Evolutionary conservation across 2,797 vertebrate species (phyloP), one percentile per base, ranked within the genome.

Genomic region (Hippocampus kuda): DNA sequence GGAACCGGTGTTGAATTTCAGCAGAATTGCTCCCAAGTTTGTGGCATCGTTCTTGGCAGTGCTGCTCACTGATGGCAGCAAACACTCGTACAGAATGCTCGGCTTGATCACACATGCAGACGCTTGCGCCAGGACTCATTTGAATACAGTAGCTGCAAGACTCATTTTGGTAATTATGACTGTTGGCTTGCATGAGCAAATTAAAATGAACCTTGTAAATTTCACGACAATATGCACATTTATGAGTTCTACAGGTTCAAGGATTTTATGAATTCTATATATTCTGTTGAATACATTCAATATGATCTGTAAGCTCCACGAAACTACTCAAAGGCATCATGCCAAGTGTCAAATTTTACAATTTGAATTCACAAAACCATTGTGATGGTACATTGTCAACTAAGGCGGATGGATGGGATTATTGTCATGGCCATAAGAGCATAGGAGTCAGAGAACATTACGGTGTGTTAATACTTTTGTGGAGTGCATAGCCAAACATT

Each of bases 101-200:
- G 22, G 70, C 70, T 79, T 85, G 78, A 83, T 86, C 81, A 76
- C 76, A 74, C 66, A 75, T 67, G 71, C 71, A 72, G 77, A 75
- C 22, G 75, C 67, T 75, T 73, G 74, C 80, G 83, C 80, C 76
- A 86, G 77, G 34, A 79, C 69, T 76, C 12, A 81, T 77, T 69
- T 53, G 27, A 67, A 67, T 41, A 44, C 11, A 65, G 16, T 48
- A 41, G 30, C 30, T 41, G 49, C 66, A 54, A 38, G 34, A 34
- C 46, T 51, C 20, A 9, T 67, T 67, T 54, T 67, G 49, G 27
- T 48, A 44, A 64, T 27, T 48, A 27, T 1, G 34, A 34, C 27
- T 18, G 59, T 48, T 26, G 42, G n/a, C 16, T 63, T 42, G 61
- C 61, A 24, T 63, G 61, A 63, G 20, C 38, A 44, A 57, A 57